phyloP scores from a whole-genome alignment of 1,140 invertebrate genomes.

The Rhynchophorus ferrugineus region DNA sequence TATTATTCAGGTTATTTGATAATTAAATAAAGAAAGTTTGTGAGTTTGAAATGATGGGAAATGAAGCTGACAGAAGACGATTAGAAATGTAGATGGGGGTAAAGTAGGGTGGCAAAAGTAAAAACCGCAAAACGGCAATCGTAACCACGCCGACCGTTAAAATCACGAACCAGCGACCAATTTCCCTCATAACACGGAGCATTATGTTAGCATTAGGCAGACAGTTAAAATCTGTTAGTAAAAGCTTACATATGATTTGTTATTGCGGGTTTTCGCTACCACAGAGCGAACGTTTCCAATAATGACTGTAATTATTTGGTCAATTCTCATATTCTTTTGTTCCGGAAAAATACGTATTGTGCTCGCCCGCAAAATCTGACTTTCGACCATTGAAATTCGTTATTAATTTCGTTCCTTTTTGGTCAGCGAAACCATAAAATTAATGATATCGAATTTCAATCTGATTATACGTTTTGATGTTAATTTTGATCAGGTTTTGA shows the following conservation, averaged over 20 bases:
- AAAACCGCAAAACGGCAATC: conserved; percentile 32
- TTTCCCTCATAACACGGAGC: conserved; percentile 38
- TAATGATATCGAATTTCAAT: too few species aligned
- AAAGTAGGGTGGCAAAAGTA: conserved; percentile 26
- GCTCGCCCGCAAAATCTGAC: background rate
- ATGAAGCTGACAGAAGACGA: conserved; percentile 10
- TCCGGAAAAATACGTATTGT: conserved; percentile 19
- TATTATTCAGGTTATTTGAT: too few species aligned
- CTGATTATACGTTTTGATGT: too few species aligned
- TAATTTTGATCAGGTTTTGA: too few species aligned
- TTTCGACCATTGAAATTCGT: too few species aligned
- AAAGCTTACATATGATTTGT: conserved; percentile 41
- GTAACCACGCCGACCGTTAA: conserved; percentile 33
- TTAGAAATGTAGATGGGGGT: conserved; percentile 6
- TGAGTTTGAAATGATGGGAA: too few species aligned
- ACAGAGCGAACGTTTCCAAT: conserved; percentile 30
- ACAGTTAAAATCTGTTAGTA: conserved; percentile 41
- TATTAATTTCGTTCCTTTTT: too few species aligned
- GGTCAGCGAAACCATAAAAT: too few species aligned
- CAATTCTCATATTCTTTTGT: conserved; percentile 25
- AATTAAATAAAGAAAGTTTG: too few species aligned
- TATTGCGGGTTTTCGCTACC: conserved; percentile 38
- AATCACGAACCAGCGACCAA: conserved; percentile 36
- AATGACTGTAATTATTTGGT: conserved; percentile 24
- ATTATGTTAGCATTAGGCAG: conserved; percentile 40